These are phyloP conservation scores for Aulostomus chinensis DNA, from an alignment of 2,797 vertebrate species.

Conservation along the genomic window DNA sequence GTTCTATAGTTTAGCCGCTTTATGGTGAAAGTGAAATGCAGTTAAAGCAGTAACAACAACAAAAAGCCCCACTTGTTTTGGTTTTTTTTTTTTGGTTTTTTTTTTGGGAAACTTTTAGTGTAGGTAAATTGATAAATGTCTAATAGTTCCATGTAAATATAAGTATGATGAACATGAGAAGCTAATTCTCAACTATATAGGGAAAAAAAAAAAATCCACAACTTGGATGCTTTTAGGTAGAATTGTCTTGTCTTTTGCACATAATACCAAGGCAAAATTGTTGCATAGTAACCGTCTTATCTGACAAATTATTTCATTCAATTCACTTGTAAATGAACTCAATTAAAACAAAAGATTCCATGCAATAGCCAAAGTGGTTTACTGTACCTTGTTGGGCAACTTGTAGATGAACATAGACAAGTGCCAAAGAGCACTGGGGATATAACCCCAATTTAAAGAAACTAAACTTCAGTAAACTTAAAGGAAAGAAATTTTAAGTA, in stretches of 20 bases:
- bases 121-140: conserved; percentile 72
- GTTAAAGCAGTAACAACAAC: conserved; percentile 50
- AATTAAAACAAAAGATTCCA: conserved; percentile 45
- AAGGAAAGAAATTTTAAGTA: conserved; percentile 80
- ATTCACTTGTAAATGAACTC: conserved; percentile 62
- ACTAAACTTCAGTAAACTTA: conserved; percentile 82
- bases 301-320: conserved; percentile 34
- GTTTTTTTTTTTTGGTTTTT: conserved; percentile 12
- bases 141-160: conserved; percentile 73
- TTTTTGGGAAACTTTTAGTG: conserved; percentile 63
- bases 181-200: conserved; percentile 46
- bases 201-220: conserved; percentile 45
- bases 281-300: conserved; percentile 49
- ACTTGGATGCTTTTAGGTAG: conserved; percentile 67
- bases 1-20: conserved; percentile 71
- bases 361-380: conserved; percentile 78
- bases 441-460: conserved; percentile 77
- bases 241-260: conserved; percentile 69
- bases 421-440: conserved; percentile 82
- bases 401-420: conserved; percentile 81
- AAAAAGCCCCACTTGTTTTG: conserved; percentile 59
- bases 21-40: conserved; percentile 72
- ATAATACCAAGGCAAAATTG: conserved; percentile 50
- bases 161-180: conserved; percentile 59
- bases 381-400: conserved; percentile 84